A percentile compares a stretch with the other conserved stretches of the same genome.
phyloP scores from a whole-genome alignment of 2,888 invertebrate species.

The Drosophila histrio region DNA sequence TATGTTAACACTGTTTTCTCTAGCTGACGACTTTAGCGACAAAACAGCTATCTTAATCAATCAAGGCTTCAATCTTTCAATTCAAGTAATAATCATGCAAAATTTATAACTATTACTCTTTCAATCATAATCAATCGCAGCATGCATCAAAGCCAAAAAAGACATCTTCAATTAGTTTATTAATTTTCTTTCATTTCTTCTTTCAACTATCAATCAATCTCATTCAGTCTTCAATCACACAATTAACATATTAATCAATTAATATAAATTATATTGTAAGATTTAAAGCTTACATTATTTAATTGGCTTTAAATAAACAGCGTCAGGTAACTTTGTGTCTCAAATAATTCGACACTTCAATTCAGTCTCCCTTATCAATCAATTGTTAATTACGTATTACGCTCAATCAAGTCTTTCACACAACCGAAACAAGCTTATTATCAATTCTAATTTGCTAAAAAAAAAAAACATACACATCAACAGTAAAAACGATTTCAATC shows the following conservation, averaged over 20 bases:
- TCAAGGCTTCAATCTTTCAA: neutral
- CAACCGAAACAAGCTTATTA: neutral
- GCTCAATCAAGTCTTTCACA: conserved; percentile 10
- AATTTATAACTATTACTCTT: too few species aligned
- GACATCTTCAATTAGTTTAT: neutral
- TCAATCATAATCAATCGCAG: neutral
- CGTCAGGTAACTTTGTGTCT: neutral
- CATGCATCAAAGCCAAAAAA: too few species aligned
- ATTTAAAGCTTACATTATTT: neutral
- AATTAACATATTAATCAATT: neutral
- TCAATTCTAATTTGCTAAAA: conserved; percentile 5
- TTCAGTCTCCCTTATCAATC: neutral
- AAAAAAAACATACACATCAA: neutral
- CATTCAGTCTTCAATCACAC: neutral
- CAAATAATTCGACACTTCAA: neutral
- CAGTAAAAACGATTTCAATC: conserved; percentile 12
- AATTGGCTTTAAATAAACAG: neutral
- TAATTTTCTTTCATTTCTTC: too few species aligned
- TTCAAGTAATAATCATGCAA: too few species aligned
- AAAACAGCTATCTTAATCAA: neutral
- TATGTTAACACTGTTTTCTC: neutral
- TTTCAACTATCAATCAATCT: neutral
- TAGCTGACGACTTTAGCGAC: neutral
- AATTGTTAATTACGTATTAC: neutral
- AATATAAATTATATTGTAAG: too few species aligned